A percentile compares a stretch with the other conserved stretches of the same genome.
phyloP scores from a whole-genome alignment of 2,797 vertebrate species.

The Amblyraja radiata region DNA sequence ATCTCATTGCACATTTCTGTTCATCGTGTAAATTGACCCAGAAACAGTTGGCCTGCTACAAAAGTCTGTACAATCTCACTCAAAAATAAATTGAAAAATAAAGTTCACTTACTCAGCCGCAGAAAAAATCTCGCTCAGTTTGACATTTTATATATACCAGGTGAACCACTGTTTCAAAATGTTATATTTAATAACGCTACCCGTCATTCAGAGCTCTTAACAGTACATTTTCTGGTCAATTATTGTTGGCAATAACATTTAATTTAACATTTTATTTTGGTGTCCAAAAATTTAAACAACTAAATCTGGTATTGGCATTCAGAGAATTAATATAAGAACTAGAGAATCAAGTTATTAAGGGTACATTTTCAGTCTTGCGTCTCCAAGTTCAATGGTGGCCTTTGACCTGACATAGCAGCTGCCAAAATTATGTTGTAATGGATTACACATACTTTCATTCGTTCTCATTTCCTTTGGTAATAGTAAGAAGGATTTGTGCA shows the following conservation, averaged over 20 bases:
- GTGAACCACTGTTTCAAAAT: neutral
- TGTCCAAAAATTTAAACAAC: constrained; percentile 35
- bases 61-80: constrained; percentile 29
- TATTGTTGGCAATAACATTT: constrained; percentile 5
- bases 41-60: neutral
- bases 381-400: constrained; percentile 24
- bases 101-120: constrained; percentile 24
- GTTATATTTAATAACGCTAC: constrained; percentile 17
- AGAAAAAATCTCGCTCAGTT: constrained; percentile 27
- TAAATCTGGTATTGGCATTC: neutral
- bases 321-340: constrained; percentile 22
- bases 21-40: neutral
- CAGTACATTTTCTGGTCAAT: constrained; percentile 4
- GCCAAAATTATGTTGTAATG: constrained; percentile 28
- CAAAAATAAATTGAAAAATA: constrained; percentile 35
- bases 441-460: constrained; percentile 37
- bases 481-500: constrained; percentile 35
- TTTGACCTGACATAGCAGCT: constrained; percentile 34
- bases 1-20: constrained; percentile 26
- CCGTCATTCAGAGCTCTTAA: constrained; percentile 10
- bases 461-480: constrained; percentile 37
- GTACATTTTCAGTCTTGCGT: constrained; percentile 2
- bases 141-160: constrained; percentile 29
- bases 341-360: neutral
- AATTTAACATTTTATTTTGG: neutral